Percentiles rank a stretch among this genome's conserved stretches.
phyloP scores from a whole-genome alignment of 2,797 vertebrate species.

The Poeciliopsis presidionis region DNA sequence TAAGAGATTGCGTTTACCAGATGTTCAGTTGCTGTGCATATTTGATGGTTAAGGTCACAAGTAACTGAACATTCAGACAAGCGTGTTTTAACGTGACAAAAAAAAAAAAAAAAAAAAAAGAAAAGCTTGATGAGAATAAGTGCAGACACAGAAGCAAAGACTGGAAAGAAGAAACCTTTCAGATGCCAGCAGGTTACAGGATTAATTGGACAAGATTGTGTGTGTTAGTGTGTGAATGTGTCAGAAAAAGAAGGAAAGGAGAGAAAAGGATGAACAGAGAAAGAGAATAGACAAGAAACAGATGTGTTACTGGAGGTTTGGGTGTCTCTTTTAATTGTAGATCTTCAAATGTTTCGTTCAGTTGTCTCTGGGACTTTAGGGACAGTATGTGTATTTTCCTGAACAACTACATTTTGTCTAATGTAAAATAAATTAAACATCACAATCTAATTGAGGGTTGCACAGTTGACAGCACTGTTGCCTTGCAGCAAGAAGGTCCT shows the following conservation, averaged over 20 bases:
- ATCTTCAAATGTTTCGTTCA: background rate
- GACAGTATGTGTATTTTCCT: background rate
- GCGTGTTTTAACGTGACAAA: slow-evolving; percentile 31
- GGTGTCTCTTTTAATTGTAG: background rate
- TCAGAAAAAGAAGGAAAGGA: background rate
- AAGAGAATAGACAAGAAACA: background rate
- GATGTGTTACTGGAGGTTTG: background rate
- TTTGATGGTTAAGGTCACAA: slow-evolving; percentile 56
- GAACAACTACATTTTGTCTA: background rate
- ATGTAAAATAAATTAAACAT: background rate
- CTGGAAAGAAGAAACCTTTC: slow-evolving; percentile 45
- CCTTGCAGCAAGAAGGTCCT: too few relatives aligned
- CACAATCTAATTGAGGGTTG: background rate
- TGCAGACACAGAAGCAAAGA: slow-evolving; percentile 48
- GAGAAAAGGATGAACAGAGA: background rate
- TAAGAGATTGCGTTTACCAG: slow-evolving; percentile 25
- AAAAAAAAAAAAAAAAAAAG: slow-evolving; percentile 39
- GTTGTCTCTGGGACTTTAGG: background rate
- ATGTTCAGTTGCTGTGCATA: slow-evolving; percentile 19
- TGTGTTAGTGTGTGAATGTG: slow-evolving; percentile 24
- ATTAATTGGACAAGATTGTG: slow-evolving; percentile 66
- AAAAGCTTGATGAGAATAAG: slow-evolving; percentile 55
- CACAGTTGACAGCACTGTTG: too few relatives aligned
- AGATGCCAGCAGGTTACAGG: slow-evolving; percentile 59
- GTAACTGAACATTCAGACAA: slow-evolving; percentile 56